A percentile compares a stretch with the other conserved stretches of the same genome.
Conservation (phyloP, 2,113 vertebrate species). For the Anser cygnoides region DNA sequence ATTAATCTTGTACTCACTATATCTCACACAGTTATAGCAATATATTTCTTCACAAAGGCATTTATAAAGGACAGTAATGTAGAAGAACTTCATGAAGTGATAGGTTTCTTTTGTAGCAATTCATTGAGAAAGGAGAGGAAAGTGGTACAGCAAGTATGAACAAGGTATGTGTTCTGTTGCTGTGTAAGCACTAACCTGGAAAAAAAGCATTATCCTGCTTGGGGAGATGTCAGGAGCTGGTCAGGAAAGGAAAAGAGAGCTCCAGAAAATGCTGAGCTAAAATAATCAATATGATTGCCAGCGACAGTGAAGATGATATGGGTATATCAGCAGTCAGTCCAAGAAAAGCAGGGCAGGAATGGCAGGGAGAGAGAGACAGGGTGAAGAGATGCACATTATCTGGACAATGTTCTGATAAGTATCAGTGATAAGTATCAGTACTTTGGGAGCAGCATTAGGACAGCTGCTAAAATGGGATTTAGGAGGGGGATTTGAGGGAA, state of each 20-base stretch:
- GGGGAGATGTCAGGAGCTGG: not conserved
- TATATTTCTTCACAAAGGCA: not conserved
- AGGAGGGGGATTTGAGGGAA: not conserved
- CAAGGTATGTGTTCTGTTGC: not conserved
- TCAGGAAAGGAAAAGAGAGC: not conserved
- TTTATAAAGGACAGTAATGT: not conserved
- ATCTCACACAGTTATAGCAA: not conserved
- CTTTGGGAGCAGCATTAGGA: not conserved
- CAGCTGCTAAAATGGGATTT: not conserved
- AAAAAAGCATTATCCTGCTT: not conserved
- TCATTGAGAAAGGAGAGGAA: not conserved
- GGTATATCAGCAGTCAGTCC: not conserved
- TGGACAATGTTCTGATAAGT: not conserved
- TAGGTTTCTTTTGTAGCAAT: not conserved
- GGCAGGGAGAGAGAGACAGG: not conserved
- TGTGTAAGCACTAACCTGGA: not conserved
- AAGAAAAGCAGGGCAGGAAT: not conserved
- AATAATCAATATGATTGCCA: not conserved
- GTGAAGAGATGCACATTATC: not conserved
- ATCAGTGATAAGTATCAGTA: not conserved
- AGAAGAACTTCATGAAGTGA: accelerated
- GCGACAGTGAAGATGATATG: not conserved
- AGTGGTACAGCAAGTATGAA: not conserved
- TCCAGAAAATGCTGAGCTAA: not conserved
- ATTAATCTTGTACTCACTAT: not conserved